Evolutionary conservation across 2,888 invertebrate genomes (phyloP).

Genomic region (Hanleya hanleyi): DNA sequence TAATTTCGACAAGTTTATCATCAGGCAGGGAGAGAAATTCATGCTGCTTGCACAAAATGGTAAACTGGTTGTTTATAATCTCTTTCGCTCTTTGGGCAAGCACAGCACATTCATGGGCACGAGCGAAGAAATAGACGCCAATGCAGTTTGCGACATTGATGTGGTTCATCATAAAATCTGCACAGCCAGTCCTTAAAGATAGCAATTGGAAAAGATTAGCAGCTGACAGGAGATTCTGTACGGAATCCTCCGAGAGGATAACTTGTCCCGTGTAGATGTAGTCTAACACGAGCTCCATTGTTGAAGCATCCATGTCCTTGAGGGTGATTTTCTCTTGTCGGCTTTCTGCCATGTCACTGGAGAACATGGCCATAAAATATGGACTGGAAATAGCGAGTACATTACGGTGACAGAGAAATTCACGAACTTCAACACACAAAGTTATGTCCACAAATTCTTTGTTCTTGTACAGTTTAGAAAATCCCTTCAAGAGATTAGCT

Average conservation of each 20-base stretch:
- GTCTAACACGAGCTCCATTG: conserved; percentile 64
- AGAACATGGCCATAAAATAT: conserved; percentile 71
- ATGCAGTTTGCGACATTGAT: conserved; percentile 68
- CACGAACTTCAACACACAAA: conserved; percentile 53
- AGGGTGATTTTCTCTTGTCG: conserved; percentile 62
- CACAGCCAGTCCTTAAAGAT: conserved; percentile 66
- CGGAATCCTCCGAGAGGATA: conserved; percentile 62
- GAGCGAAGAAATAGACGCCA: conserved; percentile 70
- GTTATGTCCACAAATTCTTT: conserved; percentile 68
- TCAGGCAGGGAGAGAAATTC: conserved; percentile 67
- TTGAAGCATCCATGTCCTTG: conserved; percentile 62
- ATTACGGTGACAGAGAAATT: conserved; percentile 69
- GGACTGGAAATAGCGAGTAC: conserved; percentile 70
- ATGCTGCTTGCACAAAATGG: conserved; percentile 57
- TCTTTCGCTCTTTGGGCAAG: conserved; percentile 55
- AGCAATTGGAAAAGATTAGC: conserved; percentile 70
- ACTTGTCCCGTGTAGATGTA: conserved; percentile 66
- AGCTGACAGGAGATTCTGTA: conserved; percentile 69
- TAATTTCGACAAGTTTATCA: conserved; percentile 69
- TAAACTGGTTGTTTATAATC: conserved; percentile 58
- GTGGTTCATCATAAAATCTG: conserved; percentile 70
- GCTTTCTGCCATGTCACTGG: conserved; percentile 62
- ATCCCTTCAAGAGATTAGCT: conserved; percentile 53
- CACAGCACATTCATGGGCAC: conserved; percentile 66
- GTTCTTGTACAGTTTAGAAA: conserved; percentile 64